Percentiles rank a stretch among this genome's conserved stretches.
Evolutionary conservation across 64 coral and sea anemone species (phyloP).

Genomic region (Trachythela sp.): DNA sequence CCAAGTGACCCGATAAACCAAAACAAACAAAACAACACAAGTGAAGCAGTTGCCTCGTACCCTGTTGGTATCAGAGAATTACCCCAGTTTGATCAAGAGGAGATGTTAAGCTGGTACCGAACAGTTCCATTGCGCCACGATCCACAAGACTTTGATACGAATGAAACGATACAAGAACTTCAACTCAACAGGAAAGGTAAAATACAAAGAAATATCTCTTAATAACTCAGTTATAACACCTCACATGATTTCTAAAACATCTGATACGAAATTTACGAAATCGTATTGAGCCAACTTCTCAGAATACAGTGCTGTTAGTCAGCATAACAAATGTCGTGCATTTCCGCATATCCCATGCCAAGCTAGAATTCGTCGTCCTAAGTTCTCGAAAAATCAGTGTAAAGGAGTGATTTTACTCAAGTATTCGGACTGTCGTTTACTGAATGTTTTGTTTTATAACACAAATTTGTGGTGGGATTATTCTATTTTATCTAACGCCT

Average conservation of each 20-base stretch:
- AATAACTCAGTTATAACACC: too few species aligned
- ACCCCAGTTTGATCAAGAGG: not conserved
- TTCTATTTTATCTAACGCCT: not conserved
- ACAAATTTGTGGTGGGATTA: not conserved
- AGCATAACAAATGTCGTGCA: not conserved
- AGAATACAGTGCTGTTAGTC: too few species aligned
- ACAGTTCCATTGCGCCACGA: not conserved
- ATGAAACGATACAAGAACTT: not conserved
- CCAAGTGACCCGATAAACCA: not conserved
- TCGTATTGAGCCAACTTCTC: not conserved
- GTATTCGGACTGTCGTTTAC: too few species aligned
- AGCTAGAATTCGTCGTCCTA: too few species aligned
- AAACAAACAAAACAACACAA: not conserved
- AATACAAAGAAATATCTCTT: not conserved
- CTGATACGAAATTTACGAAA: not conserved
- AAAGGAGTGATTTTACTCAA: too few species aligned
- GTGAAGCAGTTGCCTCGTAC: not conserved
- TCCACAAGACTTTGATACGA: not conserved
- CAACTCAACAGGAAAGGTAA: not conserved
- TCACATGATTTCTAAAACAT: not conserved
- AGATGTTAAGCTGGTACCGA: not conserved
- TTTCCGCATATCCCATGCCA: too few species aligned
- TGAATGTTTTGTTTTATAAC: not conserved
- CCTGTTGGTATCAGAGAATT: not conserved
- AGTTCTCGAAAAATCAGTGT: too few species aligned